phyloP scores from a whole-genome alignment of 1,140 invertebrate genomes.

The Neotoxoptera formosana region DNA sequence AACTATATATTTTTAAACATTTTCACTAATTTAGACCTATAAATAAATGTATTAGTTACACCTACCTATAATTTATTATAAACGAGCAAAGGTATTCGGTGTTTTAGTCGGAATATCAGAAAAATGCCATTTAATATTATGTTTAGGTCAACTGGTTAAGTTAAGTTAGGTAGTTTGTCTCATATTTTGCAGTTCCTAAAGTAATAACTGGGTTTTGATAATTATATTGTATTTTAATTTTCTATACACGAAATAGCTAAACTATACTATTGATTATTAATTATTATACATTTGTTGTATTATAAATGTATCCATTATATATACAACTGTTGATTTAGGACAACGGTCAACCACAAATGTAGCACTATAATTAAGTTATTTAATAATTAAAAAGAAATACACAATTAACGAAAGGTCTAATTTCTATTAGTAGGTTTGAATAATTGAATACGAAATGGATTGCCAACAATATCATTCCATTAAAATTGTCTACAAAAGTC shows the following conservation, averaged over 20 bases:
- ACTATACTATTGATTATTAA: background rate
- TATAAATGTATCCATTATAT: background rate
- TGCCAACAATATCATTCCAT: background rate
- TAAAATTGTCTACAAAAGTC: background rate
- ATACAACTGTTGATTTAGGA: background rate
- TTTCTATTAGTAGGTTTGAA: background rate
- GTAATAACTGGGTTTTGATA: background rate
- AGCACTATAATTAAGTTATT: background rate
- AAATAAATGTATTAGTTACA: too few species aligned
- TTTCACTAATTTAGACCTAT: too few species aligned
- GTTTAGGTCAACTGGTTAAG: too few species aligned
- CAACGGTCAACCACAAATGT: background rate
- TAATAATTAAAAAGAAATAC: background rate
- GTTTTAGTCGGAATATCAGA: background rate
- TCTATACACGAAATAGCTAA: background rate
- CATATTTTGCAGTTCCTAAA: background rate
- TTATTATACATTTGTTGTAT: background rate
- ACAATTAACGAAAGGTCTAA: background rate
- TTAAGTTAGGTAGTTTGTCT: background rate
- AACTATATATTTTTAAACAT: too few species aligned
- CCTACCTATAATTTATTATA: too few species aligned
- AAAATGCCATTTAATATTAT: too few species aligned
- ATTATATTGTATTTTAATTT: background rate
- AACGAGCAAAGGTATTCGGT: too few species aligned
- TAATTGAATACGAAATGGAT: background rate